Evolutionary conservation across 2,113 vertebrate genomes (phyloP).

Genomic region (Nothobranchius furzeri): DNA sequence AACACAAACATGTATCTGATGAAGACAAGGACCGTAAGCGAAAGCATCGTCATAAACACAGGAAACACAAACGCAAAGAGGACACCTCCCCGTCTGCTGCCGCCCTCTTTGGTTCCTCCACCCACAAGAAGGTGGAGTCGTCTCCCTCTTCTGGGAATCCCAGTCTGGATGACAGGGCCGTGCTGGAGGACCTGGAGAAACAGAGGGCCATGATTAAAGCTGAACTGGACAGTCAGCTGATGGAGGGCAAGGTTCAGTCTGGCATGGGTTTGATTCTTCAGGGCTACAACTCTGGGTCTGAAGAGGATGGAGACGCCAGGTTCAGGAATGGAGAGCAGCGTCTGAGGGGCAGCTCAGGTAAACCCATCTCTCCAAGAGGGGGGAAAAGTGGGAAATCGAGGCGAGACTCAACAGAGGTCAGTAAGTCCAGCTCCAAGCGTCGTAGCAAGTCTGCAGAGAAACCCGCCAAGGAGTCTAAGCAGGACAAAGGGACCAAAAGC

Average conservation of each 20-base stretch:
- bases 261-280: constrained; percentile 98
- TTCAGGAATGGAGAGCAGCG: constrained; percentile 89
- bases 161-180: constrained; percentile 92
- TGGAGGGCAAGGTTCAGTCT: constrained; percentile 98
- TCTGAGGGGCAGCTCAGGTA: constrained; percentile 73
- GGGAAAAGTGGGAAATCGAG: constrained; percentile 82
- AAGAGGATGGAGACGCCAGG: constrained; percentile 92
- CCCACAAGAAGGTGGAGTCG: constrained; percentile 81
- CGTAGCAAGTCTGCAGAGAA: constrained; percentile 88
- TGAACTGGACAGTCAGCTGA: constrained; percentile 97
- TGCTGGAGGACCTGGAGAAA: constrained; percentile 97
- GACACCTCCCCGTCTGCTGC: constrained; percentile 49
- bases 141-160: constrained; percentile 90
- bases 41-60: constrained; percentile 95
- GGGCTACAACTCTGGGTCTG: constrained; percentile 97
- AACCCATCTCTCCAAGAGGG: constrained; percentile 74
- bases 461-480: constrained; percentile 82
- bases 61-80: constrained; percentile 97
- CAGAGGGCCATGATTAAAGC: constrained; percentile 98
- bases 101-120: constrained; percentile 46
- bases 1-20: constrained; percentile 93
- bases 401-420: constrained; percentile 83
- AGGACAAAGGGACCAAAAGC: constrained; percentile 87
- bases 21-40: constrained; percentile 95
- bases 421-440: constrained; percentile 86